Evolutionary conservation across 2,888 invertebrate species (phyloP), one percentile per base, ranked within the genome.

Genomic region (Camptogramma bilineatum): DNA sequence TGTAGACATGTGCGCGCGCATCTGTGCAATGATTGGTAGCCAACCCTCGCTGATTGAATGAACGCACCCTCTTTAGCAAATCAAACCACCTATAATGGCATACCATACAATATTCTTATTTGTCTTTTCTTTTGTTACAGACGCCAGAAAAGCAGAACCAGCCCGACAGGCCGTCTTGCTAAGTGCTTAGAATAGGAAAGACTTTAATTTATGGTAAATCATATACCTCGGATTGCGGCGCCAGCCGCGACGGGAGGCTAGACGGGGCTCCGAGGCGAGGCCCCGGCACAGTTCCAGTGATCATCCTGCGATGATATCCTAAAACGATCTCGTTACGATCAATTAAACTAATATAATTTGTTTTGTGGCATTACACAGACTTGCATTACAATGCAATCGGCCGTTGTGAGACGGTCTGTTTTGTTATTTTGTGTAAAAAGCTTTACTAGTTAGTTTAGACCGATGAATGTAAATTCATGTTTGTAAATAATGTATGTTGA

Each of bases 71-170:
- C 81, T 81, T 76, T 65, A 56, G 52, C 18, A 57, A 57, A 58
- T 54, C 51, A 61, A 54, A 52, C 58, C 54, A 42, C 62, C 62
- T 62, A 44, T 39, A 52, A 47, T 48, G 59, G 42, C 63, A 55
- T 77, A 77, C 47, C 54, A 31, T 55, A 52, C 66, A 62, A 52
- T 61, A 52, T 52, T 52, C 82, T 88, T 69, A 88, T 72, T 46
- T 71, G 58, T 54, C 75, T 78, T 83, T 82, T 77, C 73, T 71
- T 77, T 94, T 94, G 91, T 95, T 95, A 81, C 95, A 95, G 95
- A 94, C 93, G 73, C 93, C 94, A 76, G 95, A 95, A 82, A 95
- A 95, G 84, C 91, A 95, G 79, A 94, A 94, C 76, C 94, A 94
- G 70, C 93, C 94, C 62, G 95, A 95, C 83, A 94, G 95, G 88